phyloP scores from a whole-genome alignment of 2,797 vertebrate genomes.

The Ammospiza maritima region DNA sequence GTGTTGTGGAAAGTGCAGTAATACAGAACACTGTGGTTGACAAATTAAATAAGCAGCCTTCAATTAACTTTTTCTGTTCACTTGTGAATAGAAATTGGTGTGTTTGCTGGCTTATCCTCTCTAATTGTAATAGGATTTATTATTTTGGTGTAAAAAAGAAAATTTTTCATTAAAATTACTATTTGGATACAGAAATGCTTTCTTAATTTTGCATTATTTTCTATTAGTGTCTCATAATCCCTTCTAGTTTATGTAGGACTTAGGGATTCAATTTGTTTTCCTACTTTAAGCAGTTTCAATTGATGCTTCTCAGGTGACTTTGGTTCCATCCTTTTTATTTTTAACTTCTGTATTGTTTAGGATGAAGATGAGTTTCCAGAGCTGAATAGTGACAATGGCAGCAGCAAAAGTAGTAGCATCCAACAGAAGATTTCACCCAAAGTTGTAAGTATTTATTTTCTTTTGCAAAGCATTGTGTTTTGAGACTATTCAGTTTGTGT shows the following conservation, averaged over 20 bases:
- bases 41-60: background rate
- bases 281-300: background rate
- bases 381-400: constrained; percentile 81
- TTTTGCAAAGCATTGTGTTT: background rate
- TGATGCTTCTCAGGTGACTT: background rate
- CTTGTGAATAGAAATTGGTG: background rate
- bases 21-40: background rate
- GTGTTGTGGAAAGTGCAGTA: background rate
- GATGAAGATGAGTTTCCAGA: constrained; percentile 96
- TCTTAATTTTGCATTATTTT: background rate
- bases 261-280: background rate
- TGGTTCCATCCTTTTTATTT: background rate
- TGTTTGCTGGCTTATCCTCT: background rate
- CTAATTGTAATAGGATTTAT: background rate
- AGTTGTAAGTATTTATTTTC: constrained; percentile 80
- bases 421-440: constrained; percentile 90
- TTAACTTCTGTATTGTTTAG: constrained; percentile 71
- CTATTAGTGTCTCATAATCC: background rate
- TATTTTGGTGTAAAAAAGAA: background rate
- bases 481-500: background rate
- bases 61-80: background rate
- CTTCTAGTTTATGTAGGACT: background rate
- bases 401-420: constrained; percentile 83
- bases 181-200: background rate
- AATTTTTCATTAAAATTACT: background rate